phyloP scores from a whole-genome alignment of 2,888 invertebrate genomes.

The Trachelus troglodyta region DNA sequence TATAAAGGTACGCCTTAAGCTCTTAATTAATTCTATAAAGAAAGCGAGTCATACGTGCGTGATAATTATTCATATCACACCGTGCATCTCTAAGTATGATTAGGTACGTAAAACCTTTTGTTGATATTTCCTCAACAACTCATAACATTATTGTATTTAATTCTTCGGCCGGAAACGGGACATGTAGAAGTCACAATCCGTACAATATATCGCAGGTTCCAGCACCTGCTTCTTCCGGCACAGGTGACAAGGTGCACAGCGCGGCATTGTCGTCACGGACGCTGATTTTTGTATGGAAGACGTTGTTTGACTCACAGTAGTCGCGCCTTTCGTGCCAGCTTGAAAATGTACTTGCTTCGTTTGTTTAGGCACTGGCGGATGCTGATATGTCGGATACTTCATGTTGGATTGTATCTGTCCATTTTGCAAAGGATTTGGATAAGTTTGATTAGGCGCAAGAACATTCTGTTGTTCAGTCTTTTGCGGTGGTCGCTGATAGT shows the following conservation, averaged over 20 bases:
- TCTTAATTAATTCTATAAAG: slow-evolving; percentile 8
- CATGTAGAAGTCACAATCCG: slow-evolving; percentile 94
- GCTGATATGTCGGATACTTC: slow-evolving; percentile 74
- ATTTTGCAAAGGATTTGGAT: slow-evolving; percentile 56
- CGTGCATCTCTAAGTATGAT: background rate
- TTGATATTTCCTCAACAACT: background rate
- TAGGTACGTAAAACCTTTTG: background rate
- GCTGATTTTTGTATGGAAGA: slow-evolving; percentile 79
- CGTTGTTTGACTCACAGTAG: slow-evolving; percentile 74
- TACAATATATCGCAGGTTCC: slow-evolving; percentile 84
- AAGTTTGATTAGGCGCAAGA: slow-evolving; percentile 55
- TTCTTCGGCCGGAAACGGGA: slow-evolving; percentile 81
- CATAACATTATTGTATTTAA: slow-evolving; percentile 43
- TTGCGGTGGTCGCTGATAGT: slow-evolving; percentile 64
- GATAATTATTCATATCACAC: background rate
- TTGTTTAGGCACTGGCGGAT: slow-evolving; percentile 72
- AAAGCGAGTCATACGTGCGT: background rate
- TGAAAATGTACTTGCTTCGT: slow-evolving; percentile 77
- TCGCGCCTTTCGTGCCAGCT: slow-evolving; percentile 77
- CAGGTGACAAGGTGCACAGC: slow-evolving; percentile 82
- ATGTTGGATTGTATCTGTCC: slow-evolving; percentile 58
- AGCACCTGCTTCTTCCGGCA: slow-evolving; percentile 87
- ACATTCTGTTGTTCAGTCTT: slow-evolving; percentile 62
- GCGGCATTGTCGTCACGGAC: slow-evolving; percentile 46
- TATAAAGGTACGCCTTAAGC: background rate